These are phyloP conservation scores for Lagodon rhomboides DNA, from an alignment of 2,797 vertebrate species.

Conservation along the genomic window DNA sequence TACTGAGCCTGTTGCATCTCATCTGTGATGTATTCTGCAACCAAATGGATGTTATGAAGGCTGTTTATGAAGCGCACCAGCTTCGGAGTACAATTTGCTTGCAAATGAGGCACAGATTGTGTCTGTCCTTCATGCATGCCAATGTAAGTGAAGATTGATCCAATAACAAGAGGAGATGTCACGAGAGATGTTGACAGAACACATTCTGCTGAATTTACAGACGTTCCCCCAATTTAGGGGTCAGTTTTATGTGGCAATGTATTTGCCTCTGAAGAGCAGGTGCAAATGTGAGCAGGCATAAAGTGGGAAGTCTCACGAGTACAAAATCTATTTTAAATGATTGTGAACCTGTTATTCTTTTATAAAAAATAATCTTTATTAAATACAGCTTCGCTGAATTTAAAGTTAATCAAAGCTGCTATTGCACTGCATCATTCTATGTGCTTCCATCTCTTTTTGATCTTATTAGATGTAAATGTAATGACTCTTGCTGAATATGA, in stretches of 20 bases:
- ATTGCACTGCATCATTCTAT: not conserved
- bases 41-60: slow-evolving; percentile 1
- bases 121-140: slow-evolving; percentile 8
- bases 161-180: not conserved
- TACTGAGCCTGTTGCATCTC: not conserved
- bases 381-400: not conserved
- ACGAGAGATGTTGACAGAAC: not conserved
- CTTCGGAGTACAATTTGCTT: slow-evolving; percentile 3
- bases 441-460: not conserved
- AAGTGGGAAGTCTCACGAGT: not conserved
- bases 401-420: not conserved
- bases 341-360: not conserved
- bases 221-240: not conserved
- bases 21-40: slow-evolving; percentile 9
- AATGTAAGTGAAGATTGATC: not conserved
- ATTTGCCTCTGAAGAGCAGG: not conserved
- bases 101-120: slow-evolving; percentile 7
- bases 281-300: not conserved
- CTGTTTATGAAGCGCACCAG: slow-evolving; percentile 5
- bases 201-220: not conserved
- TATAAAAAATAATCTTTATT: not conserved
- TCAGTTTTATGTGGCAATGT: not conserved
- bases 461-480: not conserved
- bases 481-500: not conserved
- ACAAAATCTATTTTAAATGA: not conserved